Evolutionary conservation across 2,888 invertebrate species (phyloP).

Genomic region (Synergus itoensis): DNA sequence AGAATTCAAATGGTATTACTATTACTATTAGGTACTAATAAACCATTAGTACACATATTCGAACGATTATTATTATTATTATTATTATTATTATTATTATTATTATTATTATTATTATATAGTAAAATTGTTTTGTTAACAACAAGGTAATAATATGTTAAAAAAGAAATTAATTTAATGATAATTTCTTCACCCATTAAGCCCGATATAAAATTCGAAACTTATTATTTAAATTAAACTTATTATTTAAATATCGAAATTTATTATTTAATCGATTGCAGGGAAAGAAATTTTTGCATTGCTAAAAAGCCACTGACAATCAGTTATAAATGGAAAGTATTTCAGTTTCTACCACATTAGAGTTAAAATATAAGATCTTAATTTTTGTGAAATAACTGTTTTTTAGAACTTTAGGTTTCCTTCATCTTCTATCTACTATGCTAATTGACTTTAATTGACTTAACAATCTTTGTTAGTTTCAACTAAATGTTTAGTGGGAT

Average conservation of each 20-base stretch:
- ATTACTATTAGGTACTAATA: neutral
- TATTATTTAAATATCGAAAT: neutral
- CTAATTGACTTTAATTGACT: no score
- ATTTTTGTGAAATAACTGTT: no score
- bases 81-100: neutral
- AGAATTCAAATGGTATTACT: conserved; percentile 4
- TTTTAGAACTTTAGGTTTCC: no score
- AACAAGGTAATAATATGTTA: neutral
- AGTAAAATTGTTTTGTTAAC: neutral
- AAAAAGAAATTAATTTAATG: neutral
- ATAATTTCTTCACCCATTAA: neutral
- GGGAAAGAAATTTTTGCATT: no score
- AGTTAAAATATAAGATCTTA: no score
- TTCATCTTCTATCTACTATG: no score
- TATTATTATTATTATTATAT: neutral
- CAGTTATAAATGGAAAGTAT: no score
- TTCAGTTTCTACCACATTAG: no score
- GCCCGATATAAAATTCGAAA: neutral
- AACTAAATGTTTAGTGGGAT: no score
- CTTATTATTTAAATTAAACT: neutral
- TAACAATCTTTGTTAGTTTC: no score
- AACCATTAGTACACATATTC: neutral
- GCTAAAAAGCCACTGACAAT: no score
- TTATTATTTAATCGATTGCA: no score
- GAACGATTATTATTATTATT: neutral